phyloP scores from a whole-genome alignment of 1,140 invertebrate genomes.

The Zaprionus kolodkinae region DNA sequence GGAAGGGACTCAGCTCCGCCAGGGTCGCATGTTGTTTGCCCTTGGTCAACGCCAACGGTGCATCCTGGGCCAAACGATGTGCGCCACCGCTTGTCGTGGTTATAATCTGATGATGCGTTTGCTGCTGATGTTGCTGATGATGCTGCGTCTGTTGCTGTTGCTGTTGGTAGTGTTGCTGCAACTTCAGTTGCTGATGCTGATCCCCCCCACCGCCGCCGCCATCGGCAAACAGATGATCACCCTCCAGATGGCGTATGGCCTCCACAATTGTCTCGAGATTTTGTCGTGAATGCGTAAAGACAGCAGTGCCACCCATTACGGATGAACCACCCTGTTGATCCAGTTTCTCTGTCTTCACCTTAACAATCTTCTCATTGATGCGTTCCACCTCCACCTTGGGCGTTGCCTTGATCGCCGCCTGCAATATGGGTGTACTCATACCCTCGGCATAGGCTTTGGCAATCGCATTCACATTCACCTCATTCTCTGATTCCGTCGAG shows the following conservation, averaged over 20 bases:
- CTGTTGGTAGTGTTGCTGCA: constrained; percentile 45
- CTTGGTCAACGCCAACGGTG: constrained; percentile 89
- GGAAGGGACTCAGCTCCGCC: constrained; percentile 88
- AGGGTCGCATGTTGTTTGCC: constrained; percentile 85
- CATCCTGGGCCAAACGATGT: constrained; percentile 85
- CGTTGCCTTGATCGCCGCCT: constrained; percentile 93
- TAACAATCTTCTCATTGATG: constrained; percentile 79
- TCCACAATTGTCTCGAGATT: constrained; percentile 99
- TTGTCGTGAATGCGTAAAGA: constrained; percentile 90
- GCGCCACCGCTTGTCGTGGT: constrained; percentile 21
- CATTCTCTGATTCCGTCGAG: constrained; percentile 77
- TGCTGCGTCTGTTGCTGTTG: constrained; percentile 25
- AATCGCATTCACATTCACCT: constrained; percentile 81
- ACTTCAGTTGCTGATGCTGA: constrained; percentile 76
- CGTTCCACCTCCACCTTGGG: constrained; percentile 93
- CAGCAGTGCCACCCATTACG: constrained; percentile 47
- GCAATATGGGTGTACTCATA: constrained; percentile 86
- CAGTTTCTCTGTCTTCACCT: constrained; percentile 78
- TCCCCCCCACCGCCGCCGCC: constrained; percentile 78
- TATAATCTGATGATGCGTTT: constrained; percentile 55
- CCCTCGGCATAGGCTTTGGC: constrained; percentile 83
- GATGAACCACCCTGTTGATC: constrained; percentile 51
- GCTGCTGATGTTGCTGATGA: constrained; percentile 29
- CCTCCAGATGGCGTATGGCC: constrained; percentile 97
- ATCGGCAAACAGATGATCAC: constrained; percentile 94